Conservation (phyloP, 2,113 vertebrate genomes). For the Pollimyrus isidori region DNA sequence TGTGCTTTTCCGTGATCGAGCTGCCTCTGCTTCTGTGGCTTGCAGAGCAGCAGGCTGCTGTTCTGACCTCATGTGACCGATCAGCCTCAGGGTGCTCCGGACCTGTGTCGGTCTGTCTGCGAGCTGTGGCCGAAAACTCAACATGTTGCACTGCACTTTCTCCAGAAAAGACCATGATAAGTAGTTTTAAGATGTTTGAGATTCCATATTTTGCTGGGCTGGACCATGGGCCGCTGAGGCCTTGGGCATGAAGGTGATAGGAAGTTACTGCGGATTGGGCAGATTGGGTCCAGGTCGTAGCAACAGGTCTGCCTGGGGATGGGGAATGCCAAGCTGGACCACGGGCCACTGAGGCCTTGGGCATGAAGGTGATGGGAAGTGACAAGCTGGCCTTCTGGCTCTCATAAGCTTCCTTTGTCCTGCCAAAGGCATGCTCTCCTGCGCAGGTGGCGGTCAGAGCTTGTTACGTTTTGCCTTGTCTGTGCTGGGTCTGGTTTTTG, state of each 20-base stretch:
- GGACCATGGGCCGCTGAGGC: background rate
- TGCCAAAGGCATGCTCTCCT: background rate
- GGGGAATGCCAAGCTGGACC: background rate
- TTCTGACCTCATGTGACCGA: background rate
- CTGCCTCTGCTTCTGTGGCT: background rate
- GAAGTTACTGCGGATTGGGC: background rate
- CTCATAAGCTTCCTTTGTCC: background rate
- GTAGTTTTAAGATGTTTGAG: background rate
- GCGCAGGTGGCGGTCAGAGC: background rate
- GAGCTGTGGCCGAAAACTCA: background rate
- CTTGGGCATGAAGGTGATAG: background rate
- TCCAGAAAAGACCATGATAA: background rate
- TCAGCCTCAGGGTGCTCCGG: background rate
- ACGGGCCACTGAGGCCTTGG: background rate
- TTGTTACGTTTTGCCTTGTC: background rate
- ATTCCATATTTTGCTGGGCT: background rate
- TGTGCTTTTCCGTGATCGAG: background rate
- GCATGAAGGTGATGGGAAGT: background rate
- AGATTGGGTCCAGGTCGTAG: background rate
- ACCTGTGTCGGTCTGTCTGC: background rate
- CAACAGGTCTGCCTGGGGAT: background rate
- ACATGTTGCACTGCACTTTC: background rate
- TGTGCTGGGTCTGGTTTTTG: background rate
- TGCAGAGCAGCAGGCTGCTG: background rate
- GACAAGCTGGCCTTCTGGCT: background rate